Evolutionary conservation across 2,113 vertebrate genomes (phyloP).

Genomic region (Chaetura pelagica): DNA sequence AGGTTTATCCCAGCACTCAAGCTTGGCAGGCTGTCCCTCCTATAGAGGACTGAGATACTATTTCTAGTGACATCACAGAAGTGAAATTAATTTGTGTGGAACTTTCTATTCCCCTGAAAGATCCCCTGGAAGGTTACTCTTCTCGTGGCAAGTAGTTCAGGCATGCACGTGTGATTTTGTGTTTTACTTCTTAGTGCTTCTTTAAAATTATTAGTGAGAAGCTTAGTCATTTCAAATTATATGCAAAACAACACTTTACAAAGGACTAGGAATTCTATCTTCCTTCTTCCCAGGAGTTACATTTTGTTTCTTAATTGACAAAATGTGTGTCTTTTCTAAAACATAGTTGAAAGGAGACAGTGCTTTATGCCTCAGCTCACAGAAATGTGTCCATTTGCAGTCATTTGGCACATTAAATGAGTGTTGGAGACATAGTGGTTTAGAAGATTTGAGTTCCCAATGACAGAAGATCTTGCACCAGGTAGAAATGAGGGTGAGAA

Average conservation of each 20-base stretch:
- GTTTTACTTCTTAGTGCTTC: neutral
- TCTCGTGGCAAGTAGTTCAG: neutral
- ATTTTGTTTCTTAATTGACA: neutral
- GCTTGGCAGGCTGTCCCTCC: neutral
- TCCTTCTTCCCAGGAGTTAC: neutral
- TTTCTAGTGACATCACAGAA: neutral
- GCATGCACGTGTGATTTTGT: neutral
- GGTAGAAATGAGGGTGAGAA: neutral
- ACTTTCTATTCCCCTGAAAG: neutral
- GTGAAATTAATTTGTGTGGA: neutral
- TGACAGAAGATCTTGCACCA: neutral
- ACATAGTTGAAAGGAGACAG: neutral
- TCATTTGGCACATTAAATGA: neutral
- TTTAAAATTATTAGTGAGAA: neutral
- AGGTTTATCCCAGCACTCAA: neutral
- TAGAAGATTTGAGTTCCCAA: neutral
- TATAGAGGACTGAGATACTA: neutral
- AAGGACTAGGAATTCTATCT: neutral
- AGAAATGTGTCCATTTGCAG: neutral
- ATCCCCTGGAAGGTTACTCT: neutral
- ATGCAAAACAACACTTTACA: neutral
- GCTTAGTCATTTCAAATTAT: neutral
- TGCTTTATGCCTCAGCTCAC: neutral
- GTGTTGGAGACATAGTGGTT: neutral
- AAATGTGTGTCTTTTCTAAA: neutral